Evolutionary conservation across 2,797 vertebrate genomes (phyloP).

Genomic region (Orestias chungarensis): DNA sequence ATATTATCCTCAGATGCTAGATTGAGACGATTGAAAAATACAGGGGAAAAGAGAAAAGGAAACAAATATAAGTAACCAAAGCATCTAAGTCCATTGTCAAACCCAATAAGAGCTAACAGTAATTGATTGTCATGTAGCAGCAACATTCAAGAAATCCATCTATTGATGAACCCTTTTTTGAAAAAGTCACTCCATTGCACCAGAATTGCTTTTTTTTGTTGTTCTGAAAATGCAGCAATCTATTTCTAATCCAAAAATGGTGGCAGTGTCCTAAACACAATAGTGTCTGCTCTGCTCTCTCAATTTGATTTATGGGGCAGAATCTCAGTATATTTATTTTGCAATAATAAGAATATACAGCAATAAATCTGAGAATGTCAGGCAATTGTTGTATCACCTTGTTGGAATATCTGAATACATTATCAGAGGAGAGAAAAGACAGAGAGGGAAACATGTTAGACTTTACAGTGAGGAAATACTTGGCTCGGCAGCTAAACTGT

Average conservation of each 20-base stretch:
- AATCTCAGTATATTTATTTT: slow-evolving; percentile 83
- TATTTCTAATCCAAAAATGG: slow-evolving; percentile 82
- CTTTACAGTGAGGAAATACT: slow-evolving; percentile 23
- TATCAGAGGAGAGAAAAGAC: slow-evolving; percentile 51
- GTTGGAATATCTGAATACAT: slow-evolving; percentile 82
- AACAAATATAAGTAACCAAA: slow-evolving; percentile 68
- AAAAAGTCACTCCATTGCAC: slow-evolving; percentile 69
- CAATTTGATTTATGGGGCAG: slow-evolving; percentile 83
- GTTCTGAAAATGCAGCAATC: slow-evolving; percentile 83
- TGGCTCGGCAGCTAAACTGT: not conserved
- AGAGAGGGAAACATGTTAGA: slow-evolving; percentile 33
- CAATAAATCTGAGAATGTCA: slow-evolving; percentile 88
- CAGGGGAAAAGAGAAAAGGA: slow-evolving; percentile 49
- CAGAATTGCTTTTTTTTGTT: slow-evolving; percentile 74
- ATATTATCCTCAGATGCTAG: slow-evolving; percentile 48
- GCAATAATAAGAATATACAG: slow-evolving; percentile 84
- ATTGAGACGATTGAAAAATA: slow-evolving; percentile 27
- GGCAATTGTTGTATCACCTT: slow-evolving; percentile 84
- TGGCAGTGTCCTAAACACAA: slow-evolving; percentile 74
- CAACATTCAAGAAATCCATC: slow-evolving; percentile 77
- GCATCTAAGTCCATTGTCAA: slow-evolving; percentile 73
- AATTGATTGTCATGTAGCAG: slow-evolving; percentile 77
- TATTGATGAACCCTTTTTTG: slow-evolving; percentile 78
- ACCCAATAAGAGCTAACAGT: slow-evolving; percentile 74
- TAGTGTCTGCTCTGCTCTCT: slow-evolving; percentile 72